Evolutionary conservation across 1,140 invertebrate species (phyloP).

Genomic region (Scaptomyza graminum): DNA sequence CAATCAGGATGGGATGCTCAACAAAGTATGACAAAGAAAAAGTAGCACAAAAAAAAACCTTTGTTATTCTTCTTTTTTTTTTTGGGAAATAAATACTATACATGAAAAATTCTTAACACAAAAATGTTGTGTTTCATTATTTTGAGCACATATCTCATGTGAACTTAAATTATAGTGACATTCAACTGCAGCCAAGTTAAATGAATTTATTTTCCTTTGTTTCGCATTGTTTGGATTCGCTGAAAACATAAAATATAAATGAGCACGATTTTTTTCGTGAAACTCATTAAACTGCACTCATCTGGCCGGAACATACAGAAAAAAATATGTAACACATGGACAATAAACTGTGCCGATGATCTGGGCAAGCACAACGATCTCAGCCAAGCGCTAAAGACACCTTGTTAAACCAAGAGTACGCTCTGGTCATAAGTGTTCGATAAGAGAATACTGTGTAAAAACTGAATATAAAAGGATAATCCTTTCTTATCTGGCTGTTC

Average conservation of each 20-base stretch:
- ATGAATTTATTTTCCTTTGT: not conserved
- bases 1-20: not conserved
- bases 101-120: not conserved
- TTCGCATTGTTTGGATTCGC: not conserved
- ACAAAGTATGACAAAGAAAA: not conserved
- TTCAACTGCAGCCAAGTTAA: not conserved
- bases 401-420: not conserved
- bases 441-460: not conserved
- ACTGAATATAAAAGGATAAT: no score
- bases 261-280: no score
- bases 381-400: not conserved
- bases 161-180: not conserved
- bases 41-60: not conserved
- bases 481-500: no score
- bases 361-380: not conserved
- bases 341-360: slow-evolving; percentile 1
- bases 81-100: not conserved
- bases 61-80: no score
- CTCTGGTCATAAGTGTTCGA: not conserved
- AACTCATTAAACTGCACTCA: not conserved
- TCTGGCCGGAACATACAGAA: not conserved
- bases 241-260: slow-evolving; percentile 2
- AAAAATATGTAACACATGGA: not conserved
- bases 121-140: not conserved
- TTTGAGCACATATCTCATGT: not conserved